Conservation (phyloP, 2,888 invertebrate genomes). For the Megamerina dolium region DNA sequence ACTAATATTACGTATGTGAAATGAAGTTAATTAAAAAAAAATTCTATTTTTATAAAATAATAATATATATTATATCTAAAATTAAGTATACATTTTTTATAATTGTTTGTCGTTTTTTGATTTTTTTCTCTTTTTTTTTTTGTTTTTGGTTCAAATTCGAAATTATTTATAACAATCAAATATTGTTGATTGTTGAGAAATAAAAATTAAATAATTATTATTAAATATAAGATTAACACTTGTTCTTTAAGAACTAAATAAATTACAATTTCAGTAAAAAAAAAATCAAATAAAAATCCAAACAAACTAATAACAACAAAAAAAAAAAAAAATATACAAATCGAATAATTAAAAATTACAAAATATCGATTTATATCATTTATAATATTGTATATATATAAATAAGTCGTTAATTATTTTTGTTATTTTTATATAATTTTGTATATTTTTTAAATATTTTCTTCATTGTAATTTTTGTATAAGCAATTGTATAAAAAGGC, state of each 20-base stretch:
- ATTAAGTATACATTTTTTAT: not conserved
- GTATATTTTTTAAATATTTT: not conserved
- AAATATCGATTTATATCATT: not conserved
- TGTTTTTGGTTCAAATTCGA: not conserved
- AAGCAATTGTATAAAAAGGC: no score
- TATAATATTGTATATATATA: not conserved
- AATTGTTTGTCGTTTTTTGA: not conserved
- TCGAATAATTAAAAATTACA: not conserved
- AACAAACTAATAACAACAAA: not conserved
- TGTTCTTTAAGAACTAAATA: no score
- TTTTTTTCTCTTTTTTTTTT: not conserved
- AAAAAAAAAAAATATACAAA: not conserved
- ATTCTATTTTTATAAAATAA: no score
- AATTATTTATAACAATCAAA: not conserved
- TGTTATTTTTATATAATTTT: not conserved
- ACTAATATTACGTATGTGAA: not conserved
- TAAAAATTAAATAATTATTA: no score
- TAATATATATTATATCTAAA: no score
- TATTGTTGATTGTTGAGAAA: no score
- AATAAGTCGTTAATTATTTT: not conserved
- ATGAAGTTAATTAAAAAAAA: no score
- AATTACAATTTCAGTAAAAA: no score
- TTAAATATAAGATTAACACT: no score
- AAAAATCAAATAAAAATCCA: no score
- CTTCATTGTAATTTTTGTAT: no score